These are phyloP conservation scores for Corynorhinus townsendii DNA, from an alignment of 2,113 vertebrate genomes.

Conservation along the genomic window DNA sequence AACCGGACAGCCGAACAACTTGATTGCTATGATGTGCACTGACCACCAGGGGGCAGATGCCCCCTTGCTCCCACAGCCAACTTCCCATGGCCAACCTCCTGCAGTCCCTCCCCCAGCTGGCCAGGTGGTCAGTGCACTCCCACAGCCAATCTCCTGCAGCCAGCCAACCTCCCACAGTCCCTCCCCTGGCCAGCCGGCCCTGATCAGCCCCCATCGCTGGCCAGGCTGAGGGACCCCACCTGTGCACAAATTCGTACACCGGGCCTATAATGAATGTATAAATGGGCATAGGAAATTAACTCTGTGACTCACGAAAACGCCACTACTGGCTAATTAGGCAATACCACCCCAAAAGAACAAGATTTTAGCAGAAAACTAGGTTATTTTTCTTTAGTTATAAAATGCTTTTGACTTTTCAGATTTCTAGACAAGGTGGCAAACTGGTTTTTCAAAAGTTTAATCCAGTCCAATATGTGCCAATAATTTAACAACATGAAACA, in stretches of 20 bases:
- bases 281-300: neutral
- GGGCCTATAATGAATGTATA: neutral
- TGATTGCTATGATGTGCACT: no score
- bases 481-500: neutral
- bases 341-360: neutral
- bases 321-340: neutral
- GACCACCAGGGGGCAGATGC: no score
- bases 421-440: neutral
- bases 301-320: neutral
- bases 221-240: no score
- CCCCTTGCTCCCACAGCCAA: no score
- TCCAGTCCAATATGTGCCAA: neutral
- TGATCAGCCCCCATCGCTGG: no score
- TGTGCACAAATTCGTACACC: no score
- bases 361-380: neutral
- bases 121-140: no score
- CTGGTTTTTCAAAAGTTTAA: neutral
- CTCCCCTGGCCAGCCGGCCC: no score
- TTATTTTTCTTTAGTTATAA: neutral
- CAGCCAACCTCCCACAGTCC: no score
- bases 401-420: neutral
- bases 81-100: no score
- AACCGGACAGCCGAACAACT: rapidly evolving
- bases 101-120: no score
- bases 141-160: no score